Conservation (phyloP, 2,113 vertebrate genomes). For the Enhydra lutris region DNA sequence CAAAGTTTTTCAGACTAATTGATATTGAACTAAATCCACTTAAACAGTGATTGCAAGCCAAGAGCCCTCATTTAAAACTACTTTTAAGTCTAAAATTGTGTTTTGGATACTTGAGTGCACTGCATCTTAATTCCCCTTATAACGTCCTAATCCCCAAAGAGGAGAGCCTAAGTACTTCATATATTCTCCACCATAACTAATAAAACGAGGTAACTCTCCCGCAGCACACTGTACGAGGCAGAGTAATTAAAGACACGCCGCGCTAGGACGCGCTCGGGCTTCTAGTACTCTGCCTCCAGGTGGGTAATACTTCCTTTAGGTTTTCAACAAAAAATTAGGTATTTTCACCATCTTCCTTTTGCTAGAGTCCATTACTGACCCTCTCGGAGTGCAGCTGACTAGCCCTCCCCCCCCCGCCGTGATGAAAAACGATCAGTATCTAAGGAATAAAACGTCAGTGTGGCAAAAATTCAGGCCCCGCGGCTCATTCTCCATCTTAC, state of each 20-base stretch:
- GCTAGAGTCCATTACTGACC: background rate
- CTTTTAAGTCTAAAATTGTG: slow-evolving; percentile 81
- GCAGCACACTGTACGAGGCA: slow-evolving; percentile 28
- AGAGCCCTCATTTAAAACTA: slow-evolving; percentile 77
- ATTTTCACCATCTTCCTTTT: background rate
- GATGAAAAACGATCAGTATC: background rate
- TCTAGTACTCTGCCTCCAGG: slow-evolving; percentile 58
- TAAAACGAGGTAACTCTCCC: slow-evolving; percentile 63
- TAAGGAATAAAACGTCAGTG: background rate
- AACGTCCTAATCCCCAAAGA: slow-evolving; percentile 74
- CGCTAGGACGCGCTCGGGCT: slow-evolving; percentile 60
- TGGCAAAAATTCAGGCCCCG: background rate
- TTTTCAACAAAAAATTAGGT: background rate
- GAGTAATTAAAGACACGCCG: slow-evolving; percentile 72
- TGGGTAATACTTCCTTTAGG: slow-evolving; percentile 37
- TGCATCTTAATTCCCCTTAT: slow-evolving; percentile 76
- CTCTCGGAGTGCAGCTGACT: background rate
- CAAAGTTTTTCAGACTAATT: slow-evolving; percentile 76
- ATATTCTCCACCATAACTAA: slow-evolving; percentile 68
- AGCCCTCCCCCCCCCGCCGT: too few species aligned
- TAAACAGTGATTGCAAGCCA: slow-evolving; percentile 78
- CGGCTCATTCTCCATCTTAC: background rate
- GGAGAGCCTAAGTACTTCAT: slow-evolving; percentile 57
- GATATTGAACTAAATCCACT: slow-evolving; percentile 79
- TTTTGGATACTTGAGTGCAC: slow-evolving; percentile 76